Conservation (phyloP, 2,797 vertebrate species). For the Sebastes alutus region DNA sequence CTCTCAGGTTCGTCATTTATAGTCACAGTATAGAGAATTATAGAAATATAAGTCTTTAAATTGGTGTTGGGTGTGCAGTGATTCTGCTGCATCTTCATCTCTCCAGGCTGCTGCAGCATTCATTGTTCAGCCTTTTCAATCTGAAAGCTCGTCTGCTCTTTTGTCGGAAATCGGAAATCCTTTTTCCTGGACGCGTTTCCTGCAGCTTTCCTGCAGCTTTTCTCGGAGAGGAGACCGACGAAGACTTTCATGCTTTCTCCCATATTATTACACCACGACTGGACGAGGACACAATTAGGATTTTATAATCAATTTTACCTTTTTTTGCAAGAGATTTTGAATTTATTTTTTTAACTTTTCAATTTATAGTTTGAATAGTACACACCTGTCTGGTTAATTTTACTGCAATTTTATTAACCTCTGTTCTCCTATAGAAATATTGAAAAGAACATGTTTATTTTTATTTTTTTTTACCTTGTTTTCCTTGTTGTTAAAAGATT, state of each 20-base stretch:
- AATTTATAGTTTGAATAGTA: neutral
- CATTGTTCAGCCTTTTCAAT: conserved; percentile 69
- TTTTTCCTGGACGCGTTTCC: conserved; percentile 99
- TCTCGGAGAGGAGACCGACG: conserved; percentile 64
- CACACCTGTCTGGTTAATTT: too few relatives aligned
- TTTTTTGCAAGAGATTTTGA: neutral
- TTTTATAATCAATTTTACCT: conserved; percentile 9
- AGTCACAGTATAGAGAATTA: conserved; percentile 4
- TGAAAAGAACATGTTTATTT: too few relatives aligned
- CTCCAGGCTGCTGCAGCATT: neutral
- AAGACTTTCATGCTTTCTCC: conserved; percentile 60
- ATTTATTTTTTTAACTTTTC: neutral
- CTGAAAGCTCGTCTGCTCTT: conserved; percentile 87
- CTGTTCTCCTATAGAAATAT: too few relatives aligned
- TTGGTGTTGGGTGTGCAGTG: conserved; percentile 24
- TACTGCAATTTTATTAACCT: too few relatives aligned
- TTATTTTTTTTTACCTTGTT: too few relatives aligned
- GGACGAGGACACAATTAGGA: conserved; percentile 32
- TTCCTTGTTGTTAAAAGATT: neutral
- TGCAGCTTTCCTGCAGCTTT: conserved; percentile 78
- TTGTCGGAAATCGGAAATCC: conserved; percentile 98
- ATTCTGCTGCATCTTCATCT: too few relatives aligned
- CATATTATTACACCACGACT: conserved; percentile 1
- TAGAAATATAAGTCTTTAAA: conserved; percentile 34
- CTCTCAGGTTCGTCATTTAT: conserved; percentile 91